Conservation (phyloP, 1,140 invertebrate species). For the Drosophila navojoa region DNA sequence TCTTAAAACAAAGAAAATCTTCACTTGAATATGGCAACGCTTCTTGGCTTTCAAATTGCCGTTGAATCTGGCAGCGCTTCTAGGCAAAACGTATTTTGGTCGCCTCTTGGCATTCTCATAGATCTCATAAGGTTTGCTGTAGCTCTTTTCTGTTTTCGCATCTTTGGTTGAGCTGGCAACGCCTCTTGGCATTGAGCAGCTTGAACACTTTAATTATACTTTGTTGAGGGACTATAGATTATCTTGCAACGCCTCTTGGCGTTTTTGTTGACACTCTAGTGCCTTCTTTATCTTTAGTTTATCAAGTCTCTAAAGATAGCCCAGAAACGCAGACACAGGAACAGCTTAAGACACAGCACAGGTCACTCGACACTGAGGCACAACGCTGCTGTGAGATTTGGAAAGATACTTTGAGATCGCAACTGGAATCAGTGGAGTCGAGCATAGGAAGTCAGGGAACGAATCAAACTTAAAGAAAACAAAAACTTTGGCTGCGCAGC, state of each 20-base stretch:
- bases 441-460: no score
- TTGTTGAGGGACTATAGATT: no score
- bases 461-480: not conserved
- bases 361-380: no score
- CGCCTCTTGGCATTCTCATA: no score
- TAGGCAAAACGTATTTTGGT: no score
- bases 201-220: no score
- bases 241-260: not conserved
- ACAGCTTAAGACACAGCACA: no score
- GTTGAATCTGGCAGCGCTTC: not conserved
- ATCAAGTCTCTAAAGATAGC: not conserved
- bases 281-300: not conserved
- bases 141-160: no score
- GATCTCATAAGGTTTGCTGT: no score
- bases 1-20: slow-evolving; percentile 1
- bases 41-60: not conserved
- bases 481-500: not conserved
- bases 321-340: no score
- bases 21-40: slow-evolving; percentile 10
- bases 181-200: not conserved
- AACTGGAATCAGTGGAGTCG: no score
- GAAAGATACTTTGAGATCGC: not conserved
- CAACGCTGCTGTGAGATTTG: no score
- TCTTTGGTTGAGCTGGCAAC: not conserved
- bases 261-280: not conserved